Percentiles rank a stretch among this genome's conserved stretches.
phyloP scores from a whole-genome alignment of 1,140 invertebrate species.

The Paracyclopina nana region DNA sequence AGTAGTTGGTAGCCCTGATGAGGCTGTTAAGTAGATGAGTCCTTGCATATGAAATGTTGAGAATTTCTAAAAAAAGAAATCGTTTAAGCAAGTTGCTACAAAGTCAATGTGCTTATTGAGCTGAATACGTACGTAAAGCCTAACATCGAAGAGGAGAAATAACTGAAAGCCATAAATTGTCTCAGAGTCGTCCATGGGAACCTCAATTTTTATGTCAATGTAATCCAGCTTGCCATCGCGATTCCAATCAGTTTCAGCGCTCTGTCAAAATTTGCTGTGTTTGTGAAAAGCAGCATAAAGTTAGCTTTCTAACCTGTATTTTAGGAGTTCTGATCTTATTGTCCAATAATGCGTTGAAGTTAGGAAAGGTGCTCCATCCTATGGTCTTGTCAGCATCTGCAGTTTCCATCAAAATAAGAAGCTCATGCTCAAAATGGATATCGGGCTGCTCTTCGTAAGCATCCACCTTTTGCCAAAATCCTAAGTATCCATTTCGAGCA shows the following conservation, averaged over 20 bases:
- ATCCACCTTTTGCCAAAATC: background rate
- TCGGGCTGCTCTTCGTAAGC: background rate
- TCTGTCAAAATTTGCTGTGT: too few relatives aligned
- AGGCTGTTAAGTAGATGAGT: conserved; percentile 8
- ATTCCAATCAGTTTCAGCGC: background rate
- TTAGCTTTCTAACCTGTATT: background rate
- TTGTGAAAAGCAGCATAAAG: too few relatives aligned
- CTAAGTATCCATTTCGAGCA: background rate
- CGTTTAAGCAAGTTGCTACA: too few relatives aligned
- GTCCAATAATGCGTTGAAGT: background rate
- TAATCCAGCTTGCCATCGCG: conserved; percentile 1
- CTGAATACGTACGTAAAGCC: background rate
- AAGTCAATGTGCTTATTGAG: too few relatives aligned
- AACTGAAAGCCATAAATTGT: background rate
- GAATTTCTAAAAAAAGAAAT: conserved; percentile 24
- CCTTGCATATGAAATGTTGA: conserved; percentile 25
- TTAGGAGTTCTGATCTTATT: background rate
- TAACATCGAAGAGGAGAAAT: background rate
- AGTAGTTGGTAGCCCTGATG: background rate
- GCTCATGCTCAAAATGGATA: background rate
- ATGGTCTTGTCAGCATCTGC: background rate
- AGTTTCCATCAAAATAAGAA: background rate
- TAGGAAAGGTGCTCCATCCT: background rate
- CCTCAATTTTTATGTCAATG: background rate
- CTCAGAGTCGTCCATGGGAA: background rate